phyloP scores from a whole-genome alignment of 2,797 vertebrate genomes.

The Dryobates pubescens region DNA sequence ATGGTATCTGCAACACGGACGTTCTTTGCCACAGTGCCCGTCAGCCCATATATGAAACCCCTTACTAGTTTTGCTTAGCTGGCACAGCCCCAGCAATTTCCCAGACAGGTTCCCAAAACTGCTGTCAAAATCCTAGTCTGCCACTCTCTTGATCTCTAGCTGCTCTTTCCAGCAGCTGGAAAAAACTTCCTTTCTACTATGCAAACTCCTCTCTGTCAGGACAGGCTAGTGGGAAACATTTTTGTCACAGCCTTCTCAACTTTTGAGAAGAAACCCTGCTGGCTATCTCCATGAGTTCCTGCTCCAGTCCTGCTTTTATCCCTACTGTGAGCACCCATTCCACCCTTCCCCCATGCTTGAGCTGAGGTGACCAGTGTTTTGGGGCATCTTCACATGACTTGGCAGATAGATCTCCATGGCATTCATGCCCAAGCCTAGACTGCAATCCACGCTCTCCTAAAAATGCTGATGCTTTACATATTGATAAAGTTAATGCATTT shows the following conservation, averaged over 20 bases:
- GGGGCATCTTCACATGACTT: background rate
- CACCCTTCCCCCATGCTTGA: background rate
- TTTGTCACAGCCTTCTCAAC: background rate
- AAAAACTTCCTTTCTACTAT: background rate
- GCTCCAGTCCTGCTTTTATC: background rate
- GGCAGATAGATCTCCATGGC: background rate
- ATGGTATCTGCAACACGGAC: background rate
- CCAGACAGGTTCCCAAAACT: background rate
- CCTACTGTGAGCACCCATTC: background rate
- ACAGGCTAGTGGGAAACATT: background rate
- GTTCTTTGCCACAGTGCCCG: background rate
- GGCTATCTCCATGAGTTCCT: background rate
- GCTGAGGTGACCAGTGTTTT: background rate
- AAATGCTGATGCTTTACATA: background rate
- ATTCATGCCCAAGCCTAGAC: background rate
- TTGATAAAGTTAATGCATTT: background rate
- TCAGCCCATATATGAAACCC: background rate
- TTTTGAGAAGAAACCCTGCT: background rate
- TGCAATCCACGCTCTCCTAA: background rate
- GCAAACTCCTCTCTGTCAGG: background rate
- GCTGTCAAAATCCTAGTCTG: background rate
- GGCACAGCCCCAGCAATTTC: background rate
- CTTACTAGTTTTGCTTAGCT: slow-evolving; percentile 1
- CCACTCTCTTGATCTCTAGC: background rate
- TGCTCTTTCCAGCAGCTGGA: background rate